phyloP scores from a whole-genome alignment of 2,888 invertebrate genomes.

The Bursaphelenchus okinawaensis region DNA sequence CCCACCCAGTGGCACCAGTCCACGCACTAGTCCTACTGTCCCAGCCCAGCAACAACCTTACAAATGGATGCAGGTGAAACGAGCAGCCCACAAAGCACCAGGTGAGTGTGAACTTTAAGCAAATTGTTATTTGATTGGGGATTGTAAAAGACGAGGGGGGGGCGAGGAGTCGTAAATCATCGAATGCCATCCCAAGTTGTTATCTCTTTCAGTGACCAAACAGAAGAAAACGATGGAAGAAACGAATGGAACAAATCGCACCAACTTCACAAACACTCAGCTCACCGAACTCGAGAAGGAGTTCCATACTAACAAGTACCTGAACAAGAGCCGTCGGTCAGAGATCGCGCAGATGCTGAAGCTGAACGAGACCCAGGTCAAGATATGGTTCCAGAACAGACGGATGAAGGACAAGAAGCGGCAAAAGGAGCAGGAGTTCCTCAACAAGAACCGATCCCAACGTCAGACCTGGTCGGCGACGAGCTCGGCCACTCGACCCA shows the following conservation, averaged over 20 bases:
- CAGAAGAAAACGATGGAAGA: not conserved
- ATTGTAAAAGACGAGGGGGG: not conserved
- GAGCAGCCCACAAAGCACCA: slow-evolving; percentile 36
- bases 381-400: slow-evolving; percentile 97
- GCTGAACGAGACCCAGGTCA: slow-evolving; percentile 92
- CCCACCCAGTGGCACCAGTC: not conserved
- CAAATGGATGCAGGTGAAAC: slow-evolving; percentile 57
- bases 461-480: not conserved
- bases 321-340: slow-evolving; percentile 89
- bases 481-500: not conserved
- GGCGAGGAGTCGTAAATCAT: not conserved
- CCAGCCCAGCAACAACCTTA: slow-evolving; percentile 32
- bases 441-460: slow-evolving; percentile 26
- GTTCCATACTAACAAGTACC: slow-evolving; percentile 97
- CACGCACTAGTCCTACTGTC: not conserved
- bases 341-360: slow-evolving; percentile 94
- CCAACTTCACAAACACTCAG: slow-evolving; percentile 98
- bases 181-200: not conserved
- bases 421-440: slow-evolving; percentile 70
- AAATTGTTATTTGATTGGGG: not conserved
- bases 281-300: slow-evolving; percentile 97
- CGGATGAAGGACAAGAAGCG: slow-evolving; percentile 86
- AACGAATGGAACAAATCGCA: slow-evolving; percentile 64
- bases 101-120: slow-evolving; percentile 30
- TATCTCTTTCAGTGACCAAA: slow-evolving; percentile 11